Percentiles rank a stretch among this genome's conserved stretches.
These are phyloP conservation scores for Sinonovacula constricta DNA, from an alignment of 1,140 invertebrate species.

Conservation along the genomic window DNA sequence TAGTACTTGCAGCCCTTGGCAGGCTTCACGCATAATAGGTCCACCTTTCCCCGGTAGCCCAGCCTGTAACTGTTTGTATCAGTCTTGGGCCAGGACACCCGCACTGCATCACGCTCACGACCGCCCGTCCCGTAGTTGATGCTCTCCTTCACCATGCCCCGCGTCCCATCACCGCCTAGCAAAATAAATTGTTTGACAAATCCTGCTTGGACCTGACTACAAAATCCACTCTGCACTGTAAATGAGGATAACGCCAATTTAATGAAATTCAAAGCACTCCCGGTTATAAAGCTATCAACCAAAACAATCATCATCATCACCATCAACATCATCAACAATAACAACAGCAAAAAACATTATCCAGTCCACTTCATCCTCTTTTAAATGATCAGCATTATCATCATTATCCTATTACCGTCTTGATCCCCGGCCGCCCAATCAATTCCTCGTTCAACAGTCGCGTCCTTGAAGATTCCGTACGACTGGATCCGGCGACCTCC, in stretches of 20 bases:
- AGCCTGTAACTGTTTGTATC: conserved; percentile 88
- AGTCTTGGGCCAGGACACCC: conserved; percentile 86
- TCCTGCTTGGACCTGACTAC: neutral
- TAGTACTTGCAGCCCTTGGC: conserved; percentile 87
- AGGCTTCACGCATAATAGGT: conserved; percentile 88
- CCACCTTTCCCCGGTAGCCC: conserved; percentile 91
- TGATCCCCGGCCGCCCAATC: conserved; percentile 75
- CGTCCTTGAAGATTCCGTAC: conserved; percentile 90
- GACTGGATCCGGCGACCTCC: conserved; percentile 72
- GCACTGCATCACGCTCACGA: conserved; percentile 89
- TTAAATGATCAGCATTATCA: too few relatives aligned
- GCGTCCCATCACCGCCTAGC: conserved; percentile 82
- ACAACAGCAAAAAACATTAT: too few relatives aligned
- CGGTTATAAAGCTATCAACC: neutral
- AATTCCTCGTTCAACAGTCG: conserved; percentile 83
- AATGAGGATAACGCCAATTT: neutral
- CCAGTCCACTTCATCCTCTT: too few relatives aligned
- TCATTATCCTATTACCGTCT: too few relatives aligned
- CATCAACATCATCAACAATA: too few relatives aligned
- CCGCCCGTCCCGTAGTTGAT: conserved; percentile 93
- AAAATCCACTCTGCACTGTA: neutral
- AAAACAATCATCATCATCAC: too few relatives aligned
- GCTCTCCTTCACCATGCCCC: conserved; percentile 89
- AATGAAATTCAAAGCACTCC: too few relatives aligned
- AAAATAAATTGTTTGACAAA: neutral